Conservation (phyloP, 2,113 vertebrate species). For the Ceyx cyanopectus region DNA sequence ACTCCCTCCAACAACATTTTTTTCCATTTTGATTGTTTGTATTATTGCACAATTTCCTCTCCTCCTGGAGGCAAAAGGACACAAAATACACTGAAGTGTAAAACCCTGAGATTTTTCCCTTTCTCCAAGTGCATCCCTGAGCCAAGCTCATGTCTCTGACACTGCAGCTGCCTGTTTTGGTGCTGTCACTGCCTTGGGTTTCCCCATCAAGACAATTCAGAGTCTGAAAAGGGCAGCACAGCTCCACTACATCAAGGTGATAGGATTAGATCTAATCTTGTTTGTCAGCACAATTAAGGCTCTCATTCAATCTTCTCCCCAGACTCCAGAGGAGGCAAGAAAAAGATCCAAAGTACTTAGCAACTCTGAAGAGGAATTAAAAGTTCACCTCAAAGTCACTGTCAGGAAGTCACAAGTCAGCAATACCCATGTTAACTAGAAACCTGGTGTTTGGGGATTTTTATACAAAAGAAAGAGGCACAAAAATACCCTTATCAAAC, state of each 20-base stretch:
- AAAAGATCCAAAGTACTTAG: background rate
- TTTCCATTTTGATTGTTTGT: background rate
- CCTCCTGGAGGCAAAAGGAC: background rate
- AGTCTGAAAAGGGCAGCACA: background rate
- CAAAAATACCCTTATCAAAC: background rate
- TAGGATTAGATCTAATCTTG: background rate
- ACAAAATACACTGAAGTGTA: background rate
- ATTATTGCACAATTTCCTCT: background rate
- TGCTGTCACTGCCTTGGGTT: background rate
- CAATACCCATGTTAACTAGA: background rate
- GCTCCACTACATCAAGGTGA: background rate
- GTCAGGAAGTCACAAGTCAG: background rate
- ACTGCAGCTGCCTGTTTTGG: background rate
- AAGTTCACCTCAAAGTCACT: background rate
- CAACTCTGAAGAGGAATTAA: background rate
- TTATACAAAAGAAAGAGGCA: background rate
- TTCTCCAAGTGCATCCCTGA: background rate
- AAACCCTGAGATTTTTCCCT: background rate
- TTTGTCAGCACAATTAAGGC: background rate
- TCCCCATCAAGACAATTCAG: background rate
- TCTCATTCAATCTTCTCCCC: background rate
- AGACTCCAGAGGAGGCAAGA: background rate
- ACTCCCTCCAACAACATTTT: background rate
- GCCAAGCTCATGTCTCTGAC: rapidly evolving
- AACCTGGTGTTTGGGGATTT: background rate